Evolutionary conservation across 1,140 invertebrate species (phyloP), one percentile per base, ranked within the genome.

Genomic region (Drosophila aff.): DNA sequence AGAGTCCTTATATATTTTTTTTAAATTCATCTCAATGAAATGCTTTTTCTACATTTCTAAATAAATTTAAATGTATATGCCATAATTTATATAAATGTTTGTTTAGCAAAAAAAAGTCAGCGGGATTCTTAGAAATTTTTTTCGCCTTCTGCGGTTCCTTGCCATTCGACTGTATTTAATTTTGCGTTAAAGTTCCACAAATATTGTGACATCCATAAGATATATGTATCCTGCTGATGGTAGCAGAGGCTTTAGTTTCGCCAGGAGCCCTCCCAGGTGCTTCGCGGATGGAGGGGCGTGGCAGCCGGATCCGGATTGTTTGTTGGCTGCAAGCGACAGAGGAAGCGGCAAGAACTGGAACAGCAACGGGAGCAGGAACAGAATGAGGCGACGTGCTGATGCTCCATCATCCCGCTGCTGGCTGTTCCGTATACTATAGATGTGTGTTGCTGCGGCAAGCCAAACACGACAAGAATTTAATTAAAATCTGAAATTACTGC

Each of bases 401-500:
- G 67, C 44, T 43, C n/a, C 67, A 23, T 52, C 66, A 60, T 73
- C n/a, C 53, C 41, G 52, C 69, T 57, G 31, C 38, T 59, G 49
- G 49, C 63, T 67, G 38, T 38, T 13, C 6, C 16, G 43, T 59
- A 44, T 59, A 38, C 26, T 44, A 40, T 49, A 16, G 26, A 26
- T 26, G 23, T 64, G 26, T 47, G 63, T 44, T 46, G 66, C 63
- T 55, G 64, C 67, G 59, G 69, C 60, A 66, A 65, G 69, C 68
- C 62, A 77, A 64, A 66, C 68, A 83, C 72, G 80, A 83, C 78
- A 89, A 72, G 79, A 90, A 90, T 90, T 90, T 90, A 90, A 90
- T 90, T 90, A 90, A 90, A 90, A 90, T 90, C 67, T 85, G 76
- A 80, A 90, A 90, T 82, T 80, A 90, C 79, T 74, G 85, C 85